Conservation (phyloP, 2,113 vertebrate genomes). For the Ochotona princeps region DNA sequence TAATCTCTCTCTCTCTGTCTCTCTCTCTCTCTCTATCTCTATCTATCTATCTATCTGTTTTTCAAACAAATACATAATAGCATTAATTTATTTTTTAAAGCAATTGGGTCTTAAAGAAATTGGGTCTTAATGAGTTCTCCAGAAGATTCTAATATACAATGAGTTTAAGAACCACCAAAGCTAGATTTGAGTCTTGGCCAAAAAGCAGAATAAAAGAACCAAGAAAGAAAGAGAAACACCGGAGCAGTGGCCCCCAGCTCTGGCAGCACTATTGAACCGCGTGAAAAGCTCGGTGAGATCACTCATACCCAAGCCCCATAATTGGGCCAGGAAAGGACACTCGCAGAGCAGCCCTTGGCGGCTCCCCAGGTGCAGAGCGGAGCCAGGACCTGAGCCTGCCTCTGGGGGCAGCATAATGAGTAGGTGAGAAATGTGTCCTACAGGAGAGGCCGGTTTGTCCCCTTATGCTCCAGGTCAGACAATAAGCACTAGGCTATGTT, state of each 20-base stretch:
- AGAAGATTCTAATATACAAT: background rate
- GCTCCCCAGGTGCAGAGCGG: background rate
- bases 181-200: background rate
- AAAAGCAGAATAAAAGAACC: background rate
- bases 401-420: background rate
- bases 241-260: background rate
- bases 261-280: background rate
- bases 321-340: background rate
- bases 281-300: background rate
- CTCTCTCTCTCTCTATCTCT: too few species aligned
- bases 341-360: background rate
- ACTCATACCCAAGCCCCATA: background rate
- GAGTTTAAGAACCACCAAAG: background rate
- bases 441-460: background rate
- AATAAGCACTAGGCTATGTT: slow-evolving; percentile 9
- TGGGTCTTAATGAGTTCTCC: background rate
- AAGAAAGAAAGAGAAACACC: background rate
- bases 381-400: background rate
- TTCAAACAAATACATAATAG: too few species aligned
- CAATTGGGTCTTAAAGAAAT: background rate
- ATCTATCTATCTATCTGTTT: too few species aligned
- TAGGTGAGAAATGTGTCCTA: fast-evolving
- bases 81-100: too few species aligned
- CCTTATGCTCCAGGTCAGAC: background rate
- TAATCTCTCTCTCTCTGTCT: too few species aligned